phyloP scores from a whole-genome alignment of 2,888 invertebrate genomes.

The Epicampocera succincta region DNA sequence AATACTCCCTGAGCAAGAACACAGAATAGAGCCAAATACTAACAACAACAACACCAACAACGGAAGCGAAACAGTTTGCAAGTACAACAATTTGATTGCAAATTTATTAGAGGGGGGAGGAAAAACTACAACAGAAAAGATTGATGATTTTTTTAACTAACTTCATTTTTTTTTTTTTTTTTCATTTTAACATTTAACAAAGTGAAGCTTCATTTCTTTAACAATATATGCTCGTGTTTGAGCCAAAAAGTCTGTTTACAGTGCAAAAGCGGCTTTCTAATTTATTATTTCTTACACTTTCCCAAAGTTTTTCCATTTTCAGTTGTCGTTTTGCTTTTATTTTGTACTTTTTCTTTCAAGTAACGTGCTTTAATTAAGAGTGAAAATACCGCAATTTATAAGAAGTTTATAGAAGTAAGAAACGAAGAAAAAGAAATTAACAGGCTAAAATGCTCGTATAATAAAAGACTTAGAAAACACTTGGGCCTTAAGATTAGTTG shows the following conservation, averaged over 20 bases:
- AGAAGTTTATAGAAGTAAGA: conserved; percentile 29
- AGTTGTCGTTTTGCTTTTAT: conserved; percentile 28
- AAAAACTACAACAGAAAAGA: conserved; percentile 29
- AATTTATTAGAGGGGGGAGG: background rate
- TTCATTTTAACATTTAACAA: background rate
- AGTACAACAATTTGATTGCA: background rate
- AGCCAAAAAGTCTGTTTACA: conserved; percentile 55
- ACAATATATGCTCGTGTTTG: conserved; percentile 51
- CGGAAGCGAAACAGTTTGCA: background rate
- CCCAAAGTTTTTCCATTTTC: conserved; percentile 19
- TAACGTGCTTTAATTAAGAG: conserved; percentile 65
- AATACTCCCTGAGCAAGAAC: background rate
- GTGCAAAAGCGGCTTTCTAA: conserved; percentile 49
- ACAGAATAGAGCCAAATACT: background rate
- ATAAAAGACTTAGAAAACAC: conserved; percentile 22
- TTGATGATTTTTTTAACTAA: conserved; percentile 57
- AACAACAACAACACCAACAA: background rate
- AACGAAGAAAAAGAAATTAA: conserved; percentile 1
- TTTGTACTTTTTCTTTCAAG: conserved; percentile 15
- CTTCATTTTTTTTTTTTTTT: no score
- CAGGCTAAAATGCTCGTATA: background rate
- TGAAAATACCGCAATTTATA: conserved; percentile 65
- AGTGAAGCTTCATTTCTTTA: conserved; percentile 29
- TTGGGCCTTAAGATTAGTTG: conserved; percentile 48
- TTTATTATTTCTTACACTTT: conserved; percentile 45